phyloP scores from a whole-genome alignment of 2,797 vertebrate genomes.

The Chrosomus eos region DNA sequence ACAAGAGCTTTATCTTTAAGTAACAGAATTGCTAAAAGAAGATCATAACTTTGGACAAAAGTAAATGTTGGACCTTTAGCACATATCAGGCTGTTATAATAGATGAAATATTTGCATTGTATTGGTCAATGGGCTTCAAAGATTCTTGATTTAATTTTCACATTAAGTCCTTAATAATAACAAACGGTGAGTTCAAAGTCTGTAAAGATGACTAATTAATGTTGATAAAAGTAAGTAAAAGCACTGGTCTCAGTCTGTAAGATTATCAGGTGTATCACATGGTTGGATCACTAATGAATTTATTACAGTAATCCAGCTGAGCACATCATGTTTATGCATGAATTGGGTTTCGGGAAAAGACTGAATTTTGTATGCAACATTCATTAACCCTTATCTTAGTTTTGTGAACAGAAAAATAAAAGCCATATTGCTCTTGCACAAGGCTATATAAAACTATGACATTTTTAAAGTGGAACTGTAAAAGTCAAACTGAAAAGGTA shows the following conservation, averaged over 20 bases:
- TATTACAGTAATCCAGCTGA: neutral
- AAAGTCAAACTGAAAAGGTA: neutral
- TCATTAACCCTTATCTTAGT: constrained; percentile 22
- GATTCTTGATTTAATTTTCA: neutral
- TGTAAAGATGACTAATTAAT: constrained; percentile 41
- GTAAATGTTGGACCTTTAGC: constrained; percentile 8
- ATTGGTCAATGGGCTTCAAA: neutral
- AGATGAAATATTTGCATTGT: neutral
- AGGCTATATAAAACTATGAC: neutral
- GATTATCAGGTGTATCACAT: constrained; percentile 17
- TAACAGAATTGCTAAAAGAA: neutral
- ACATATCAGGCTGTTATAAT: neutral
- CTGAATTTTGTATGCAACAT: neutral
- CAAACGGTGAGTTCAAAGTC: neutral
- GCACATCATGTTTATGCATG: neutral
- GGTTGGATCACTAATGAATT: neutral
- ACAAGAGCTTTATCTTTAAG: constrained; percentile 16
- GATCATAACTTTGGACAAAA: neutral
- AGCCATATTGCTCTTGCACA: neutral
- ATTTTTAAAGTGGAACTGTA: constrained; percentile 10
- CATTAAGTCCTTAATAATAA: neutral
- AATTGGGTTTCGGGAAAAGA: neutral
- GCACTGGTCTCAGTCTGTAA: neutral
- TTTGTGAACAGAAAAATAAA: constrained; percentile 2
- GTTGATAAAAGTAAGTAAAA: constrained; percentile 3